A percentile compares a stretch with the other conserved stretches of the same genome.
Evolutionary conservation across 2,113 vertebrate species (phyloP).

Genomic region (Diphyllodes magnificus): DNA sequence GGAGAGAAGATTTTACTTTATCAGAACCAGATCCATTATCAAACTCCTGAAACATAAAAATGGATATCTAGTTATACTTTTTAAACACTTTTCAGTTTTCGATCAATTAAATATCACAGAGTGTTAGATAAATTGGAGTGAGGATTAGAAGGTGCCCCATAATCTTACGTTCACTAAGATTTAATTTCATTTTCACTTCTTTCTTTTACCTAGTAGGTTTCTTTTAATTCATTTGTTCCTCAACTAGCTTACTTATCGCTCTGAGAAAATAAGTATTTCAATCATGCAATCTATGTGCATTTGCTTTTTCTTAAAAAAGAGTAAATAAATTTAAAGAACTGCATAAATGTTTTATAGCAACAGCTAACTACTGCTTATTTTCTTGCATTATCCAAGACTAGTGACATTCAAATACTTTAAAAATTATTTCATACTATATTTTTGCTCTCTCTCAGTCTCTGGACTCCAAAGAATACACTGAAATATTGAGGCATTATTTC

Average conservation of each 20-base stretch:
- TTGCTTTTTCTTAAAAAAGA: neutral
- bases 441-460: neutral
- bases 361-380: neutral
- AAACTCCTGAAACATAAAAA: neutral
- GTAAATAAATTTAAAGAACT: neutral
- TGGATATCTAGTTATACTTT: neutral
- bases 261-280: neutral
- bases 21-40: neutral
- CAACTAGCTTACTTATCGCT: neutral
- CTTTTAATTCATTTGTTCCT: neutral
- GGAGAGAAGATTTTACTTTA: neutral
- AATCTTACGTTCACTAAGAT: neutral
- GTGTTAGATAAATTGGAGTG: neutral
- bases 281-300: neutral
- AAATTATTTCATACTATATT: neutral
- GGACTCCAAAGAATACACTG: neutral
- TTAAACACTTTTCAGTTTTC: neutral
- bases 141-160: neutral
- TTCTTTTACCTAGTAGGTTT: neutral
- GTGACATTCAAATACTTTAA: neutral
- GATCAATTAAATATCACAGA: neutral
- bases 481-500: neutral
- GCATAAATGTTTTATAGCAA: neutral
- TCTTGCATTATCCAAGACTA: neutral
- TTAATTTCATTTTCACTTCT: neutral